Evolutionary conservation across 2,113 vertebrate species (phyloP).

Genomic region (Ophthalmotilapia sp.): DNA sequence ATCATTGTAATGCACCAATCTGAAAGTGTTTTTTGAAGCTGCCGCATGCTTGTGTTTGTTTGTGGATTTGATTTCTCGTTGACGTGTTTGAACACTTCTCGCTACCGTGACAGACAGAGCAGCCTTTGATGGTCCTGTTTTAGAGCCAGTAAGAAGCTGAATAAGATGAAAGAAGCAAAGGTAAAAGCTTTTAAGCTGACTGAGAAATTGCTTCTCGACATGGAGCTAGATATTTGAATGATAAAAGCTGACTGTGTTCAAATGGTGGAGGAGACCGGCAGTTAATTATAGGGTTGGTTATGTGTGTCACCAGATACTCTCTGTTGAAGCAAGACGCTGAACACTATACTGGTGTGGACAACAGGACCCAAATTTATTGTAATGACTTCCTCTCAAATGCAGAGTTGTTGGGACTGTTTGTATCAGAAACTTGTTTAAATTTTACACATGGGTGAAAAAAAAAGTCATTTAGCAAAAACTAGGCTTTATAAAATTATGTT

Average conservation of each 20-base stretch:
- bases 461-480: neutral
- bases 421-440: neutral
- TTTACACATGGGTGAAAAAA: neutral
- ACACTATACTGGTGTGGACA: neutral
- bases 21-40: neutral
- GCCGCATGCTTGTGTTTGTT: neutral
- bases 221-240: neutral
- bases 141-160: neutral
- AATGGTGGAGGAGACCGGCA: neutral
- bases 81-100: neutral
- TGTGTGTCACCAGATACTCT: neutral
- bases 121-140: neutral
- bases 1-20: neutral
- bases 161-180: neutral
- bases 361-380: neutral
- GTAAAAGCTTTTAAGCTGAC: neutral
- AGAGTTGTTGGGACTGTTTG: neutral
- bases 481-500: neutral
- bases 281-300: neutral
- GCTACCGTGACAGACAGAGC: neutral
- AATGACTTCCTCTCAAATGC: neutral
- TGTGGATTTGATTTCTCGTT: neutral
- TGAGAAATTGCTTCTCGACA: neutral
- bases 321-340: neutral
- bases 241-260: neutral